Evolutionary conservation across 1,140 invertebrate genomes (phyloP), one percentile per base, ranked within the genome.

Genomic region (Marisa cornuarietis): DNA sequence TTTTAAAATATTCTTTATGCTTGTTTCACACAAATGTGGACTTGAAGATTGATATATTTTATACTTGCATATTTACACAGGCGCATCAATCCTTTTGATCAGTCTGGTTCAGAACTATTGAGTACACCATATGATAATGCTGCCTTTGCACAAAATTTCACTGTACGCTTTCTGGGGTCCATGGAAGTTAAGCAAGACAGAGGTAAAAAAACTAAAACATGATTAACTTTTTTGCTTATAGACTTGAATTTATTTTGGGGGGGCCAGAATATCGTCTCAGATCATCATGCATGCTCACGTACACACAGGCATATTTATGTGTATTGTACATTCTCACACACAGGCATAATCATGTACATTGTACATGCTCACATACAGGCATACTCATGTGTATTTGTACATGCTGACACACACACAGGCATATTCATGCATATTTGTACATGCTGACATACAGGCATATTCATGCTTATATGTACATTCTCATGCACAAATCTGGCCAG

Each of bases 81-180:
- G 69, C 81, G 90, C 75, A 88, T 90, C 42, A 91, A 91, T 83
- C 90, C 91, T 63, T 91, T 91, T 89, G 89, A 91, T 79, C 86
- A 90, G 81, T 86, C 88, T 51, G 81, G 87, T 18, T 82, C 78
- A 31, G 85, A 84, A 54, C 80, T 83, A 6, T 73, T 87, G 51
- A 85, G 88, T 77, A 76, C 85, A 61, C 82, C 85, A 20, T 85
- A 82, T 79, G 88, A 88, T 26, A 86, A 87, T 77, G 84, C 84
- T 69, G 86, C 86, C 22, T 90, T 86, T 83, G 84, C 84, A 54
- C 87, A 89, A 75, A 87, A 84, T 75, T 90, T 89, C 83, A 84
- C 84, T 66, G 88, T 90, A 1, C 78, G 90, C 58, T 91, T 91
- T 79, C 80, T 89, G 6, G 90, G 90, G 11, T 90, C 89, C 31